A percentile compares a stretch with the other conserved stretches of the same genome.
phyloP scores from a whole-genome alignment of 2,113 vertebrate species.

The Tetrax tetrax region DNA sequence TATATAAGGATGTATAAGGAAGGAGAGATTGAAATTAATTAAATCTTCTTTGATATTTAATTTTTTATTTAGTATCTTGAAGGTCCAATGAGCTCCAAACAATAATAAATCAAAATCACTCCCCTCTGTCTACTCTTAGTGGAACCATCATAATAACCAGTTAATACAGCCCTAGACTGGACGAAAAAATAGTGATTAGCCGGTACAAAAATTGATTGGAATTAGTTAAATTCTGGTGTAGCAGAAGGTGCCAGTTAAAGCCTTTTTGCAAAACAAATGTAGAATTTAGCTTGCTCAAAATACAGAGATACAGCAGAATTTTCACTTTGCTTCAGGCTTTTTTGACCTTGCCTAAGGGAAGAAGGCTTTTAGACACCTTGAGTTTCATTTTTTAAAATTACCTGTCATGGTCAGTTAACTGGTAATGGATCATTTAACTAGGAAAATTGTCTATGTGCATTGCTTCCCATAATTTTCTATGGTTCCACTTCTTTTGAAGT shows the following conservation, averaged over 20 bases:
- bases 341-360: background rate
- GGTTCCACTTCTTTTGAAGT: background rate
- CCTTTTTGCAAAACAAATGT: background rate
- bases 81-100: background rate
- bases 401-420: background rate
- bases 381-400: constrained; percentile 8
- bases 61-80: background rate
- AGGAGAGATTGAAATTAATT: constrained; percentile 21
- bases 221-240: background rate
- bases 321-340: background rate
- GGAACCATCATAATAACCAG: background rate
- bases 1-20: background rate
- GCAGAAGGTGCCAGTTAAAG: background rate
- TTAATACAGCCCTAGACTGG: background rate
- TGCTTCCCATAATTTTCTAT: background rate
- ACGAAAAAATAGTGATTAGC: background rate
- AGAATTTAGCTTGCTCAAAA: background rate
- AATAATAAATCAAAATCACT: background rate
- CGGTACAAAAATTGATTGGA: background rate
- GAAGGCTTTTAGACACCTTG: background rate
- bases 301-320: background rate
- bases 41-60: background rate
- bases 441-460: background rate
- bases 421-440: background rate
- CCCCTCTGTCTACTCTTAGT: background rate